These are phyloP conservation scores for Lepidocyrtinus sp. DNA, from an alignment of 2,888 invertebrate genomes.

Conservation along the genomic window DNA sequence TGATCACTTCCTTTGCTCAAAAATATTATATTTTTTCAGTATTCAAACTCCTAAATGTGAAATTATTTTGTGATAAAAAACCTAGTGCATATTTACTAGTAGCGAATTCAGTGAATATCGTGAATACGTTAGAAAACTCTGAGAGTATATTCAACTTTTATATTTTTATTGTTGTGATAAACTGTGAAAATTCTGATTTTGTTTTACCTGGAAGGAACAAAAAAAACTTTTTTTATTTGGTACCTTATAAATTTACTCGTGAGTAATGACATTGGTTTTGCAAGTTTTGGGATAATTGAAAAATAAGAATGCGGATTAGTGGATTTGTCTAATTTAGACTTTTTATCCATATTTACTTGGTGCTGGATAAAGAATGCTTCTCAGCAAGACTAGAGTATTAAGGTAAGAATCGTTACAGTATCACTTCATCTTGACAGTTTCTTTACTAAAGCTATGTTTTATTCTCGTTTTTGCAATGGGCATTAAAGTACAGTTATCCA, in stretches of 20 bases:
- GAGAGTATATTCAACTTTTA: background rate
- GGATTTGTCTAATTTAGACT: slow-evolving; percentile 5
- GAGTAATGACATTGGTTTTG: too few species aligned
- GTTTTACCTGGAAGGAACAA: slow-evolving; percentile 5
- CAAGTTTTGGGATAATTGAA: background rate
- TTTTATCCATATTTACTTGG: background rate
- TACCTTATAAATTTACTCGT: slow-evolving; percentile 1
- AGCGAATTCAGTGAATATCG: slow-evolving; percentile 1
- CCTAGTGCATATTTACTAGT: too few species aligned
- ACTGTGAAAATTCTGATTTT: background rate
- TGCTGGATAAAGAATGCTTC: slow-evolving; percentile 15
- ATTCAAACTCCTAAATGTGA: slow-evolving; percentile 8
- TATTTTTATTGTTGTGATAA: slow-evolving; percentile 9
- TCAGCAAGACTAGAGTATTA: background rate
- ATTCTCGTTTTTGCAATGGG: background rate
- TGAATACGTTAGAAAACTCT: background rate
- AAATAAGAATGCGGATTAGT: background rate
- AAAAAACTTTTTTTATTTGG: background rate
- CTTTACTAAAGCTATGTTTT: background rate
- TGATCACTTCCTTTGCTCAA: slow-evolving; percentile 14
- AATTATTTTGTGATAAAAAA: slow-evolving; percentile 48
- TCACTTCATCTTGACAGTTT: background rate
- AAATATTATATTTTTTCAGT: slow-evolving; percentile 23
- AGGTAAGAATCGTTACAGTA: background rate
- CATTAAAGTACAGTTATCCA: background rate